A percentile compares a stretch with the other conserved stretches of the same genome.
phyloP scores from a whole-genome alignment of 2,888 invertebrate genomes.

The Celastrina argiolus region DNA sequence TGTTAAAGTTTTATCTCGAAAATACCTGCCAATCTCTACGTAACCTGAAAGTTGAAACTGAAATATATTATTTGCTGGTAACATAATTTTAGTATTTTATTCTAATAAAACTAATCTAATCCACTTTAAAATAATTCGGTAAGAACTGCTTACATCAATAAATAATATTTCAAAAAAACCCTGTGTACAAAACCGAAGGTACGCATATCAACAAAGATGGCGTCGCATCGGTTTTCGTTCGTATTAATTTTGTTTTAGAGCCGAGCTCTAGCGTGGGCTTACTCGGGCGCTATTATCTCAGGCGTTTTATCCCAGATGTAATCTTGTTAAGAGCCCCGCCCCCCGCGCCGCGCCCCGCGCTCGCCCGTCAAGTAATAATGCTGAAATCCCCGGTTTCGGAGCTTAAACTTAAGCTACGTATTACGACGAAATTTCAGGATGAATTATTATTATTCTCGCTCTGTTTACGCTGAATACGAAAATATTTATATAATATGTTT shows the following conservation, averaged over 20 bases:
- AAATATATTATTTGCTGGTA: too few relatives aligned
- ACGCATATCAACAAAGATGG: background rate
- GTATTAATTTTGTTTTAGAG: slow-evolving; percentile 70
- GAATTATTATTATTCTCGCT: slow-evolving; percentile 49
- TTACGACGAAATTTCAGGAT: slow-evolving; percentile 56
- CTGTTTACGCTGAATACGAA: slow-evolving; percentile 19
- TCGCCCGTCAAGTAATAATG: slow-evolving; percentile 60
- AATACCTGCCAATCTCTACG: too few relatives aligned
- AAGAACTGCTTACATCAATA: background rate
- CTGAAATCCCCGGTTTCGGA: slow-evolving; percentile 68
- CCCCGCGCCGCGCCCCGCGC: slow-evolving; percentile 38
- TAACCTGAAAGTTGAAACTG: too few relatives aligned
- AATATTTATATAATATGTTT: background rate
- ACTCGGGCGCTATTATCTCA: slow-evolving; percentile 66
- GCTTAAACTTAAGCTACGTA: slow-evolving; percentile 65
- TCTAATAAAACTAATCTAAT: background rate
- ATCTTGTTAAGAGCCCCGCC: slow-evolving; percentile 73
- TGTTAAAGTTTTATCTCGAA: too few relatives aligned
- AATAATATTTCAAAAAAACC: background rate
- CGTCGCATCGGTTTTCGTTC: slow-evolving; percentile 39
- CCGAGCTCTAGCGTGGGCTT: slow-evolving; percentile 49
- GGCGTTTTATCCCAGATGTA: slow-evolving; percentile 74
- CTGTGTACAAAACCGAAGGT: background rate
- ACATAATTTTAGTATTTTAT: background rate
- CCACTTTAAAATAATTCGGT: too few relatives aligned